Evolutionary conservation across 2,113 vertebrate species (phyloP).

Genomic region (Anser cygnoides): DNA sequence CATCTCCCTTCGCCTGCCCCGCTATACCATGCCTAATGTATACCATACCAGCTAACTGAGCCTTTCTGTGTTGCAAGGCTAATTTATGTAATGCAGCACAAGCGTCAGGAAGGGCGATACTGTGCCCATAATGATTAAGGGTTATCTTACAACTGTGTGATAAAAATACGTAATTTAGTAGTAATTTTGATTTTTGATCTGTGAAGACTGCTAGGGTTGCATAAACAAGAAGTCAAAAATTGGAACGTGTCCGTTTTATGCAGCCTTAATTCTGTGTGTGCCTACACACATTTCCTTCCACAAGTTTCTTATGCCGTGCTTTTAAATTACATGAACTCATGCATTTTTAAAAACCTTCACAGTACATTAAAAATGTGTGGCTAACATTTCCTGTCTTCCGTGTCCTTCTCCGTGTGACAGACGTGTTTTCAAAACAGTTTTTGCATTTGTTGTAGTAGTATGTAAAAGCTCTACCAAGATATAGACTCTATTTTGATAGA

Average conservation of each 20-base stretch:
- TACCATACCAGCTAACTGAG: neutral
- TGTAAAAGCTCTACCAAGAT: neutral
- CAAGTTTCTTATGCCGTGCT: neutral
- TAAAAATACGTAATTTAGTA: neutral
- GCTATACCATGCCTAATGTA: neutral
- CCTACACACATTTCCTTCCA: accelerated
- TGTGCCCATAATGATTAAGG: neutral
- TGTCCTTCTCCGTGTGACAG: neutral
- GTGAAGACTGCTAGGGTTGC: neutral
- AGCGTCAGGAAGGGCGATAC: neutral
- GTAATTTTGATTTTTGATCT: neutral
- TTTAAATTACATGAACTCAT: neutral
- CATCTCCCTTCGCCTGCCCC: neutral
- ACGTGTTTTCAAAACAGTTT: neutral
- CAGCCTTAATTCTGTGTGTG: neutral
- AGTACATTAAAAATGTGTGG: neutral
- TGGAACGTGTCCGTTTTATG: neutral
- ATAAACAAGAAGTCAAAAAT: neutral
- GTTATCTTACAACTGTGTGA: neutral
- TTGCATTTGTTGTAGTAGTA: neutral
- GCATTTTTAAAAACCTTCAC: neutral
- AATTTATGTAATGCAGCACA: neutral
- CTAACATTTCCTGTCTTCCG: neutral
- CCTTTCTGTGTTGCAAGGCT: neutral
- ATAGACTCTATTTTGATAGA: neutral